phyloP scores from a whole-genome alignment of 2,888 invertebrate species.

The Mystacides longicornis region DNA sequence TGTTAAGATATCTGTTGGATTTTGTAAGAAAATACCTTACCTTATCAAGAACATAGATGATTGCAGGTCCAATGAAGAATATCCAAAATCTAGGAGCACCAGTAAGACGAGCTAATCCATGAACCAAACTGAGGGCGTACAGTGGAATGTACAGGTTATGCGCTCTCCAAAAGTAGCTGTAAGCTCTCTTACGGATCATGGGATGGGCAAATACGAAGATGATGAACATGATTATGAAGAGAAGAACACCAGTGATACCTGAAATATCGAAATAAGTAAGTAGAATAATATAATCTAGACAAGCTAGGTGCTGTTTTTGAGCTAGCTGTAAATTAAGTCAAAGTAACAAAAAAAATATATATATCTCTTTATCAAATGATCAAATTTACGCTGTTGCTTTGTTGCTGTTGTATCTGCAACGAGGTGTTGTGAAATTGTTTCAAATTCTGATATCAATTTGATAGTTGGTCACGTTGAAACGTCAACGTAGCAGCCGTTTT shows the following conservation, averaged over 20 bases:
- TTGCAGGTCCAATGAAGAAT: slow-evolving; percentile 86
- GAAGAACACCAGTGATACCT: slow-evolving; percentile 80
- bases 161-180: slow-evolving; percentile 92
- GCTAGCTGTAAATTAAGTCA: too few relatives aligned
- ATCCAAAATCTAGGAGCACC: slow-evolving; percentile 91
- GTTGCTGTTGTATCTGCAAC: too few relatives aligned
- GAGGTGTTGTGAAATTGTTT: too few relatives aligned
- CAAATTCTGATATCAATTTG: too few relatives aligned
- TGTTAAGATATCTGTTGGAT: too few relatives aligned
- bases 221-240: slow-evolving; percentile 87
- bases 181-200: slow-evolving; percentile 83
- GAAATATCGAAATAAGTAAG: slow-evolving; percentile 29
- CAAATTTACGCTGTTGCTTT: too few relatives aligned
- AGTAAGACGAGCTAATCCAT: slow-evolving; percentile 84
- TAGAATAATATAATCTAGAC: too few relatives aligned
- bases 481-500: too few relatives aligned
- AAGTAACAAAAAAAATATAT: too few relatives aligned
- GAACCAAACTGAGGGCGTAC: slow-evolving; percentile 79
- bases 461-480: too few relatives aligned
- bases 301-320: too few relatives aligned
- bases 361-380: too few relatives aligned
- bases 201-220: slow-evolving; percentile 97
- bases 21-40: slow-evolving; percentile 42
- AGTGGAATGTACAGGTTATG: slow-evolving; percentile 83
- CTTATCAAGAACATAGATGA: slow-evolving; percentile 85